phyloP scores from a whole-genome alignment of 2,113 vertebrate species.

The Mesitornis unicolor region DNA sequence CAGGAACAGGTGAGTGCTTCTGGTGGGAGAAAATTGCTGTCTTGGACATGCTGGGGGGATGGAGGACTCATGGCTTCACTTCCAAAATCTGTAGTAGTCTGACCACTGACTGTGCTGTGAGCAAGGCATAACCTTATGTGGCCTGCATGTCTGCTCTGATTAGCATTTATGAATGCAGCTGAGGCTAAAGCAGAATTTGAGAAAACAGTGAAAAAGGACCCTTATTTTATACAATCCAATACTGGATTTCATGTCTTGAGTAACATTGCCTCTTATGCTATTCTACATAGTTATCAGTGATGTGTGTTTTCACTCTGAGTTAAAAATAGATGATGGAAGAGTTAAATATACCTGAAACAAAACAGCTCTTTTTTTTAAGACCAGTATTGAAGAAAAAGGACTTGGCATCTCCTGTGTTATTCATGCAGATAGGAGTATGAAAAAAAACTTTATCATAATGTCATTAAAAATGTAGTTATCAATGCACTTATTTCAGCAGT shows the following conservation, averaged over 20 bases:
- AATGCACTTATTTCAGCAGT: neutral
- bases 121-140: neutral
- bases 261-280: neutral
- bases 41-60: neutral
- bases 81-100: neutral
- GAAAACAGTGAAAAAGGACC: neutral
- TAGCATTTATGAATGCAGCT: neutral
- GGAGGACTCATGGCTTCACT: neutral
- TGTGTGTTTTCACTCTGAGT: neutral
- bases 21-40: neutral
- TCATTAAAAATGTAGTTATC: neutral
- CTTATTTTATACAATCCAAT: neutral
- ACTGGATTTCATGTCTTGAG: neutral
- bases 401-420: neutral
- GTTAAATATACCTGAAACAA: neutral
- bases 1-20: slow-evolving; percentile 78
- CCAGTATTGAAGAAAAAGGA: neutral
- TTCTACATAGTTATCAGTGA: neutral
- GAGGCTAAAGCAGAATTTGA: neutral
- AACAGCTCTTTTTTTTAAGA: neutral
- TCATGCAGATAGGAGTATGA: neutral
- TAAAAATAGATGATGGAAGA: neutral
- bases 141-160: neutral
- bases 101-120: neutral
- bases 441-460: neutral